Base-by-base conservation (phyloP, 2,797 vertebrate species). In the Propithecus perrieri region DNA sequence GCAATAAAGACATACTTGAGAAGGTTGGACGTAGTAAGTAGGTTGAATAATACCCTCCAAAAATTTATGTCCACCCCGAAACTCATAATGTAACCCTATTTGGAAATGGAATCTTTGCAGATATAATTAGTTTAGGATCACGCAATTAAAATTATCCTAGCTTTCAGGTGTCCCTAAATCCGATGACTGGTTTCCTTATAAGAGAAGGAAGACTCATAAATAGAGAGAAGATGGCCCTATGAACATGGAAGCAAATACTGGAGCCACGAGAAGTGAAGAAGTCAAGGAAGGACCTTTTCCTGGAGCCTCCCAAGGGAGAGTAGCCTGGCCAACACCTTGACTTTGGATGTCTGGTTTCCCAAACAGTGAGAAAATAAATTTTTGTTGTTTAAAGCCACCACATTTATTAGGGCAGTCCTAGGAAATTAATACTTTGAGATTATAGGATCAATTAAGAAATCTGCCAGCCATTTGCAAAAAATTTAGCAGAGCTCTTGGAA, bases 231-330 rank as follows among this genome's bases (percentile, higher is more conserved):
- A 14, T 0, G 12, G 30, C 4, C 22, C 9, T 0, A 0, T 4
- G 30, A 43, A 35, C 4, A 30, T 0, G 0, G n/a, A 10, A 6
- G 4, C 30, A 43, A 22, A 79, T 17, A 53, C 6, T 1, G 5
- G 4, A 57, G 46, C 0, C 2, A 61, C 17, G 1, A 30, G 12
- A 12, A 9, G 15, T 28, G 35, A 11, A 3, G 48, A 76, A 59
- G 30, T 18, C 20, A 48, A 59, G 30, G 2, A 46, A 41, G 5
- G 1, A 12, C 6, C 12, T 18, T 5, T 46, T 13, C 30, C 8
- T 15, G 28, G 15, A n/a, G 4, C 12, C 50, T 13, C 15, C 1
- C 17, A 15, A 30, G 30, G 17, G 33, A 7, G 0, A 7, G 18
- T 2, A 24, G 9, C 11, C 8, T 38, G 28, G 2, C 9, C 3